phyloP scores from a whole-genome alignment of 2,113 vertebrate species.

The Chunga burmeisteri region DNA sequence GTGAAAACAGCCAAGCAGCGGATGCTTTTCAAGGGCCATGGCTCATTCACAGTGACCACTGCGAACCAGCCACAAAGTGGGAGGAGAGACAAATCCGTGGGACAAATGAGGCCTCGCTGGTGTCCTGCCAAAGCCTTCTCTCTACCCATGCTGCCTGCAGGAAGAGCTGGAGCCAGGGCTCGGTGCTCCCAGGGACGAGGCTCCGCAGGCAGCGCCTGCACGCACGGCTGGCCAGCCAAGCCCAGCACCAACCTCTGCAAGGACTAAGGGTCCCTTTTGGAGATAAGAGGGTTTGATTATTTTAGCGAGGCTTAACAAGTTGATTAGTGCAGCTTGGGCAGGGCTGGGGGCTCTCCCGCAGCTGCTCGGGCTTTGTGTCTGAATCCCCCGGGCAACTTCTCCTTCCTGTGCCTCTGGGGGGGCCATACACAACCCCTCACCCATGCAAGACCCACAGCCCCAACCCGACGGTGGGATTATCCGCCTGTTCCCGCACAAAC shows the following conservation, averaged over 20 bases:
- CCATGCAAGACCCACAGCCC: neutral
- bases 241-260: rapidly evolving
- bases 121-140: neutral
- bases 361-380: neutral
- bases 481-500: neutral
- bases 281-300: neutral
- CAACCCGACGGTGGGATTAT: rapidly evolving
- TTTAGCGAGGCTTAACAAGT: neutral
- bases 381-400: neutral
- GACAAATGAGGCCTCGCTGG: neutral
- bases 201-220: neutral
- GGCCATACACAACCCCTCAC: neutral
- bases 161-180: neutral
- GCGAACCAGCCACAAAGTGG: neutral
- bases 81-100: neutral
- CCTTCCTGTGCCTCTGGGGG: neutral
- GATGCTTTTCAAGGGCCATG: neutral
- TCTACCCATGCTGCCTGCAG: neutral
- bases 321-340: neutral
- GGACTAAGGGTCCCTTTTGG: rapidly evolving
- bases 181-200: rapidly evolving
- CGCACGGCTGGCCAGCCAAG: neutral
- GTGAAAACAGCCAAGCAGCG: rapidly evolving
- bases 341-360: neutral
- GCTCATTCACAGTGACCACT: neutral